Base-by-base conservation (phyloP, 1,140 invertebrate genomes). In the Latrodectus geometricus region DNA sequence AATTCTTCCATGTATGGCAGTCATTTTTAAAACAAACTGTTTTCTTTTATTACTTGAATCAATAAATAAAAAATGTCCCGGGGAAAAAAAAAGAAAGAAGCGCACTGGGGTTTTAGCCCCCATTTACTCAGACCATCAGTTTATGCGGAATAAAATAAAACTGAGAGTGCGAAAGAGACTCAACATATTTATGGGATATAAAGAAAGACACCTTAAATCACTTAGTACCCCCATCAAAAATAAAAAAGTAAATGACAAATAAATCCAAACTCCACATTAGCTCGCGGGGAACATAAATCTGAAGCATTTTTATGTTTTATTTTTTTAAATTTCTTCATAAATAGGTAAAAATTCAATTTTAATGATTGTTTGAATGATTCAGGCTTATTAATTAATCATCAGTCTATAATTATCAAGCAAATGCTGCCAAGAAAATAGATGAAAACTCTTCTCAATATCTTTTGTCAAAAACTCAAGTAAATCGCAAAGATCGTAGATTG, bases 21-120 rank as follows among this genome's bases (percentile, higher is more conserved):
- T 23, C 70, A 73, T 73, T 73, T 73, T 73, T 73, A 73, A 73
- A 73, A 73, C 23, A 73, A 73, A 50, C 35, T 15, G 23, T 49
- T n/a, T 73, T 73, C 35, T 73, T 49, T 73, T 73, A 73, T 73
- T 50, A 50, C 70, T 15, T 73, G 14, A 73, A 73, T 73, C 21
- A 73, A 73, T 73, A 49, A 73, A 73, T 73, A 49, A 73, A 73
- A 49, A n/a, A 14, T 17, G 70, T 23, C 68, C 12, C n/a, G 7
- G n/a, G 61, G 1, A 7, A 70, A 35, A 7, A 70, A 35, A 23
- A 70, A 48, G 70, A 48, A 49, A 9, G n/a, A 15, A 69, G 17
- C 68, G 35, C 68, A 11, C 9, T 4, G 15, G 70, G 70, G 70
- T 73, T 73, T 73, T 73, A 73, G 23, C 23, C 23, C 23, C 23